Evolutionary conservation across 2,888 invertebrate species (phyloP), one percentile per base, ranked within the genome.

Genomic region (Eledona agricola): DNA sequence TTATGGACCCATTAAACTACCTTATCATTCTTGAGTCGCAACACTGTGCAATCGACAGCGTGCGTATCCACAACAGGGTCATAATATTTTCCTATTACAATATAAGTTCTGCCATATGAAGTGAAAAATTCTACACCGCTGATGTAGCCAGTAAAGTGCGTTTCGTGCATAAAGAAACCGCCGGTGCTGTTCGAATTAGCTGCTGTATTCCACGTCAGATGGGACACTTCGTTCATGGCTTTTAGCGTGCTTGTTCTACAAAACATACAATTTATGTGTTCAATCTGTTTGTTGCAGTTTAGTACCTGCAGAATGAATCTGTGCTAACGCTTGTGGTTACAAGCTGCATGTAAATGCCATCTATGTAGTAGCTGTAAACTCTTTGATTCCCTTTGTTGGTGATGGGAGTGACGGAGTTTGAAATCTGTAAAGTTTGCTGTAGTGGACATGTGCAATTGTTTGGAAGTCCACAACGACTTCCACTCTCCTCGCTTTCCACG

Each of bases 111-210:
- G 11, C 57, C 65, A 46, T 66, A 58, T 2, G 62, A 23, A 2
- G 65, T 59, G 52, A 75, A 76, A 58, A 71, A 75, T 52, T 74
- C 64, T 1, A 67, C 75, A 19, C 65, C 71, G 42, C 70, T 72
- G 15, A 75, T 65, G 40, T 72, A 74, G 4, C 74, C 74, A 2
- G 59, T 60, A 16, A 70, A 62, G 29, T 58, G 50, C 19, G 45
- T 15, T 10, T 55, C 50, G 28, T 66, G 63, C 7, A 60, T 45
- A 43, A 62, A 59, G 34, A 67, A 65, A 9, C 55, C 31, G 4
- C 64, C 64, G 2, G 42, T 60, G 10, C 12, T 45, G 17, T 64
- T 65, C 9, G 12, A 25, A n/a, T 17, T 58, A 7, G 57, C 49
- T 5, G 40, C 45, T 2, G 62, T 69, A 37, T 49, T 68, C 73